Conservation (phyloP, 2,797 vertebrate genomes). For the Protonibea diacanthus region DNA sequence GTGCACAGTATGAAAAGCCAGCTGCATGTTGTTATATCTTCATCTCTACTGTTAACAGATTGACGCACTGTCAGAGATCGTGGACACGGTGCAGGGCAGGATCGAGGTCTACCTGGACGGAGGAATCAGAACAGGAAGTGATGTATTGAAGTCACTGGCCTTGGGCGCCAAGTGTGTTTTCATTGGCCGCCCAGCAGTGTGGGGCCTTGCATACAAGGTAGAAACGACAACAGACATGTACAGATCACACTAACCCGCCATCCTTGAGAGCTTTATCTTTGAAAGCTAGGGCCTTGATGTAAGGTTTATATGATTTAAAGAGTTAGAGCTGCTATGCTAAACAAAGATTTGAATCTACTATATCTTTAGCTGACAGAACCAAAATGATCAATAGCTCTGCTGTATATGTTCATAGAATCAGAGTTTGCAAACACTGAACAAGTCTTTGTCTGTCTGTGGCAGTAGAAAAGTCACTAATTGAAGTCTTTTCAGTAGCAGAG, state of each 20-base stretch:
- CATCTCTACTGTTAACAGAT: conserved; percentile 83
- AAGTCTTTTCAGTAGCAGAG: background rate
- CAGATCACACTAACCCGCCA: background rate
- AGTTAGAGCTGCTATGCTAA: background rate
- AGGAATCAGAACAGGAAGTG: conserved; percentile 93
- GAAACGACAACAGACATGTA: background rate
- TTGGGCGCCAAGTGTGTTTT: conserved; percentile 96
- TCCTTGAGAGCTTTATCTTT: conserved; percentile 4
- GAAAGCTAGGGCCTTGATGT: background rate
- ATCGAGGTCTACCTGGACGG: conserved; percentile 95
- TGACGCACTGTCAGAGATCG: conserved; percentile 93
- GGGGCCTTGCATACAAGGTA: conserved; percentile 97
- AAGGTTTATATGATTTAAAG: background rate
- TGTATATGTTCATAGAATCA: background rate
- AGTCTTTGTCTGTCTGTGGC: background rate
- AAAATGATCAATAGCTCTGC: background rate
- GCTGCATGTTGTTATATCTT: background rate
- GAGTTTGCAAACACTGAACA: background rate
- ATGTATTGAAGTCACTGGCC: conserved; percentile 94
- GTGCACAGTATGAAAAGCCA: too few relatives aligned
- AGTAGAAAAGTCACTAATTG: background rate
- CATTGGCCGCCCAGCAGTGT: conserved; percentile 93
- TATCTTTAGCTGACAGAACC: background rate
- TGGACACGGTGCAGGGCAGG: conserved; percentile 90
- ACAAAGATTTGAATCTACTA: background rate